phyloP scores from a whole-genome alignment of 2,113 vertebrate species.

The Electrona antarctica region DNA sequence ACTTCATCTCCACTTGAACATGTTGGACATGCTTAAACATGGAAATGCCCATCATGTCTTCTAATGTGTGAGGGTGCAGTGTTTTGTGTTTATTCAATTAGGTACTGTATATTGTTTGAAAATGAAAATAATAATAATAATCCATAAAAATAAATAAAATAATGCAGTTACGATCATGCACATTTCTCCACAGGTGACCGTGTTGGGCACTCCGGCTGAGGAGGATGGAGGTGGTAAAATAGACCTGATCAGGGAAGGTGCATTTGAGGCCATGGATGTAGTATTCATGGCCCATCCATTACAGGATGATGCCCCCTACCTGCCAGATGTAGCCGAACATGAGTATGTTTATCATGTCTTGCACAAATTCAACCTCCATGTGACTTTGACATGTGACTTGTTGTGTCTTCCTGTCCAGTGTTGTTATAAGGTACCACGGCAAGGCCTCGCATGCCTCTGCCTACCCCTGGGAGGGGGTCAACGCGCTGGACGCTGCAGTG shows the following conservation, averaged over 20 bases:
- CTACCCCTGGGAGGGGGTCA: constrained; percentile 89
- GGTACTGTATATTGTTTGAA: not conserved
- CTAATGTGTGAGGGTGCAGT: too few relatives aligned
- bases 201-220: constrained; percentile 87
- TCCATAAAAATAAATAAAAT: too few relatives aligned
- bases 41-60: too few relatives aligned
- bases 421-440: constrained; percentile 87
- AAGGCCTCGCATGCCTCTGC: constrained; percentile 87
- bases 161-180: too few relatives aligned
- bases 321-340: constrained; percentile 81
- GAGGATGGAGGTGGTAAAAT: constrained; percentile 87
- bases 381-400: not conserved
- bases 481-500: constrained; percentile 88
- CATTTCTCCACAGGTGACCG: constrained; percentile 76
- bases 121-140: not conserved
- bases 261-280: constrained; percentile 81
- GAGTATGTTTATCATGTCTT: constrained; percentile 71
- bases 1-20: too few relatives aligned
- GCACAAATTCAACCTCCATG: not conserved
- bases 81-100: too few relatives aligned
- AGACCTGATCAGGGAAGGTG: constrained; percentile 83
- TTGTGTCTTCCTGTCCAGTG: constrained; percentile 69
- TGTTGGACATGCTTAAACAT: too few relatives aligned
- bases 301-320: constrained; percentile 81
- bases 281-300: constrained; percentile 88